These are phyloP conservation scores for Plectrocnemia conspersa DNA, from an alignment of 1,140 invertebrate genomes.

Conservation along the genomic window DNA sequence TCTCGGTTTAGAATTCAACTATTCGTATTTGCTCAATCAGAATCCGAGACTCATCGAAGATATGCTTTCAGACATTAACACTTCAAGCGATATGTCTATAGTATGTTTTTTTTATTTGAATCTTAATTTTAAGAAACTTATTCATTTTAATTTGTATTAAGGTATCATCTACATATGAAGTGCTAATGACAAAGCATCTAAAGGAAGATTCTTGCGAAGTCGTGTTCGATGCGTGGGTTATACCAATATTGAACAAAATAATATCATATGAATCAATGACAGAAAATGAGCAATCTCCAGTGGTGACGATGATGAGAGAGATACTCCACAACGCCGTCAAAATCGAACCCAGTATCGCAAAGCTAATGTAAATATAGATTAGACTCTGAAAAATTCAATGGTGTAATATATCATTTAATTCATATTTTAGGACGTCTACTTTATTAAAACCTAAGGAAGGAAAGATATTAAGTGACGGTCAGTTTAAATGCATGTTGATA, in stretches of 20 bases:
- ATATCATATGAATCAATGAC: conserved; percentile 11
- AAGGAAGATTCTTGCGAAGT: conserved; percentile 28
- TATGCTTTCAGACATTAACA: conserved; percentile 34
- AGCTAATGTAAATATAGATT: conserved; percentile 38
- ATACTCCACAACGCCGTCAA: conserved; percentile 39
- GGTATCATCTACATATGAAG: conserved; percentile 41
- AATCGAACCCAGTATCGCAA: conserved; percentile 37
- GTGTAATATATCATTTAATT: background rate
- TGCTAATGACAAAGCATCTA: conserved; percentile 38
- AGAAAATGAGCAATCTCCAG: conserved; percentile 30
- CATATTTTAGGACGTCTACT: conserved; percentile 22
- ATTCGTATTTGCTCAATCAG: conserved; percentile 30
- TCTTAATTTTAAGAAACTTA: background rate
- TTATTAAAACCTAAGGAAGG: conserved; percentile 16
- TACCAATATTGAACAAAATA: conserved; percentile 37
- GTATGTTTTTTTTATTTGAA: background rate
- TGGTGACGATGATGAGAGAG: conserved; percentile 38
- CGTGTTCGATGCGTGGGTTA: conserved; percentile 39
- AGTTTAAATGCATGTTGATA: conserved; percentile 42
- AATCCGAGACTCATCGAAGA: conserved; percentile 34
- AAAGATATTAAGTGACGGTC: conserved; percentile 23
- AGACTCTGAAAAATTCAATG: background rate
- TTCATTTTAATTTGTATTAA: conserved; percentile 27
- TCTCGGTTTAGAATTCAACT: conserved; percentile 28
- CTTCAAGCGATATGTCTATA: conserved; percentile 17